Base-by-base conservation (phyloP, 2,113 vertebrate genomes). In the Coptodon bakossiorum region DNA sequence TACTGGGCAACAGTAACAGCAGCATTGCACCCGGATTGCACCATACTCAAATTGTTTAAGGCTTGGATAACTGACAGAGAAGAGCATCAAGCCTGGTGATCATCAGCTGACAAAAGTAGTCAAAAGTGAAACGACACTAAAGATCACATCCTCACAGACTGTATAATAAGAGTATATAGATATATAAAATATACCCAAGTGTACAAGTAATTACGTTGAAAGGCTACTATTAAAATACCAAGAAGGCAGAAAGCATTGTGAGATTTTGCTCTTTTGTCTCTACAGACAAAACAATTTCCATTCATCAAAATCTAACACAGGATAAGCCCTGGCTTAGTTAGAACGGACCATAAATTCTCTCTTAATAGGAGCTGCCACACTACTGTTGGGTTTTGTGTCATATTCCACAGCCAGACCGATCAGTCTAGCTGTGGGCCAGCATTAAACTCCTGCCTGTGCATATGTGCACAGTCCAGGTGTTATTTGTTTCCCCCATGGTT, bases 11-110 rank as follows among this genome's bases (percentile, higher is more conserved):
- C 61, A 2, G 19, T 38, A 3, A 24, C 88, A 79, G 59, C 66
- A 85, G 3, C 52, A 14, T 87, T 88, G 84, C 89, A 82, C 13
- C 54, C 50, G n/a, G 76, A 86, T 92, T 93, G 68, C 80, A 57
- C 24, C 54, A 87, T 50, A 14, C 14, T 79, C 11, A 52, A 81
- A 31, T 40, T 6, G 40, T 34, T 53, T 71, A 5, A 56, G 45
- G 45, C 12, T 31, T 22, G 63, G 59, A 45, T 82, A 57, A 76
- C 9, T 73, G 80, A 86, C 36, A 38, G 43, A 24, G 11, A 86
- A 53, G 13, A 3, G 61, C 43, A 34, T 80, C 19, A 78, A 40
- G 2, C 34, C 29, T 82, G 45, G 5, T 79, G 54, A 82, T 61
- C 61, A 59, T 73, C 24, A 80, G 10, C 24, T 73, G 71, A 63